phyloP scores from a whole-genome alignment of 2,888 invertebrate species.

The Platypus cylindrus region DNA sequence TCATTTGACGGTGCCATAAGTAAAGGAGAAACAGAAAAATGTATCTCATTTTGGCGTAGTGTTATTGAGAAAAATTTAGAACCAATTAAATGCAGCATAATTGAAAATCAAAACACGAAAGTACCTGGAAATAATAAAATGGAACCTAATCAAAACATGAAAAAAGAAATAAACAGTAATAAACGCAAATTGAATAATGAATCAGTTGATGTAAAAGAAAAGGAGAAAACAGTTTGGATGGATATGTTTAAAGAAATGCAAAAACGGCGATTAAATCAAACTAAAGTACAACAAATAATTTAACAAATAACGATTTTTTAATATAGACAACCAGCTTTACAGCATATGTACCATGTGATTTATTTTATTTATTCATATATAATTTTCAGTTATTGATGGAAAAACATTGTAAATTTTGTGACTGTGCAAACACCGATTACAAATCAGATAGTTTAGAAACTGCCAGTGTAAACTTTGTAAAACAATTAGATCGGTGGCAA shows the following conservation, averaged over 20 bases:
- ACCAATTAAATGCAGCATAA: conserved; percentile 23
- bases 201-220: conserved; percentile 3
- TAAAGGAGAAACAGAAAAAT: conserved; percentile 24
- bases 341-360: background rate
- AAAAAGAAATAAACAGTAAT: conserved; percentile 6
- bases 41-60: conserved; percentile 24
- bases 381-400: conserved; percentile 14
- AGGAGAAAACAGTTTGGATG: conserved; percentile 15
- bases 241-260: conserved; percentile 20
- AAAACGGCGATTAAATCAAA: conserved; percentile 18
- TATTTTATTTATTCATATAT: background rate
- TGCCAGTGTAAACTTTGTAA: conserved; percentile 12
- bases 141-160: background rate
- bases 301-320: background rate
- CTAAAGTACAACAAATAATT: conserved; percentile 5
- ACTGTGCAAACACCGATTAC: conserved; percentile 10
- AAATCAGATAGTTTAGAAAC: conserved; percentile 4
- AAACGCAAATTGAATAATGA: conserved; percentile 4
- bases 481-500: conserved; percentile 18
- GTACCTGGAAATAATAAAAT: conserved; percentile 1
- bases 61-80: conserved; percentile 23
- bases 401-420: conserved; percentile 16
- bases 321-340: background rate
- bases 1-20: conserved; percentile 20
- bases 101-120: conserved; percentile 14